A percentile compares a stretch with the other conserved stretches of the same genome.
Evolutionary conservation across 37 sponge, comb jelly and placozoan genomes (phyloP).

Genomic region (Aplysina aerophoba): DNA sequence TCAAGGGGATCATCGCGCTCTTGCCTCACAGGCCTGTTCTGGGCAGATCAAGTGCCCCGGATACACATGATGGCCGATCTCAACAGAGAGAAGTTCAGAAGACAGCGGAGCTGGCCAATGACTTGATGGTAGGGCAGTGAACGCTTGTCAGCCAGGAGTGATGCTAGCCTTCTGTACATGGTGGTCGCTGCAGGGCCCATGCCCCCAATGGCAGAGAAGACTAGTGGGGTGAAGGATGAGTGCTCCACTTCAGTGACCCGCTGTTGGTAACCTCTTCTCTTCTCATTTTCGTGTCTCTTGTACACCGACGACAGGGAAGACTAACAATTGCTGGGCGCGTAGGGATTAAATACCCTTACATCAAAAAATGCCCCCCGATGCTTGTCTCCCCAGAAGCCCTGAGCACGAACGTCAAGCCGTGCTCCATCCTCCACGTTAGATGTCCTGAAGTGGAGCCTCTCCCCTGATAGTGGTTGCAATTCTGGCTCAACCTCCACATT

Average conservation of each 20-base stretch:
- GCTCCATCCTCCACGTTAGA: neutral
- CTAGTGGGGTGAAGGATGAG: slow-evolving; percentile 14
- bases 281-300: slow-evolving; percentile 9
- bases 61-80: neutral
- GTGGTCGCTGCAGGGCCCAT: no score
- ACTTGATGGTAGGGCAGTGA: neutral
- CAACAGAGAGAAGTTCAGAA: neutral
- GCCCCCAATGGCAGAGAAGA: slow-evolving; percentile 1
- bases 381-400: slow-evolving; percentile 1
- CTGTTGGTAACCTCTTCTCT: neutral
- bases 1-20: no score
- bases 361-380: slow-evolving; percentile 16
- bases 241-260: neutral
- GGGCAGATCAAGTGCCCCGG: neutral
- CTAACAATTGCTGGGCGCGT: neutral
- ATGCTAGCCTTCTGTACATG: neutral
- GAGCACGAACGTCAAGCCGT: neutral
- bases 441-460: neutral
- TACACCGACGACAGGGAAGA: neutral
- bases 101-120: neutral
- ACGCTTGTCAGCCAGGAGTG: neutral
- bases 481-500: slow-evolving; percentile 10
- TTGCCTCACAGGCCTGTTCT: no score
- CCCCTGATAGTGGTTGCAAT: slow-evolving; percentile 10
- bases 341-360: slow-evolving; percentile 25